Percentiles rank a stretch among this genome's conserved stretches.
Conservation (phyloP, 1,140 invertebrate genomes). For the Drosophila ogumai region DNA sequence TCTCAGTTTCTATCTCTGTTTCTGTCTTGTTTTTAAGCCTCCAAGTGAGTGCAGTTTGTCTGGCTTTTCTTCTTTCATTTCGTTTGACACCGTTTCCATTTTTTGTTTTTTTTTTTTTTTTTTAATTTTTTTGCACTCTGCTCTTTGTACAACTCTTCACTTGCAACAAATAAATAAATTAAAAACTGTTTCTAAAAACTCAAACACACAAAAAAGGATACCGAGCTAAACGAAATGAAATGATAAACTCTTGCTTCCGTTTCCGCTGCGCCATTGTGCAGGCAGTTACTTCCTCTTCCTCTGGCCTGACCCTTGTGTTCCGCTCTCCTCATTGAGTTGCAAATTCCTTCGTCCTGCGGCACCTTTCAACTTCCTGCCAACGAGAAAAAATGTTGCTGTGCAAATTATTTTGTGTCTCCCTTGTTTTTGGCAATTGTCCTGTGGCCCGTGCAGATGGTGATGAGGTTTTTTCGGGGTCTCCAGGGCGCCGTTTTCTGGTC, state of each 20-base stretch:
- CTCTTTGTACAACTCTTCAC: constrained; percentile 48
- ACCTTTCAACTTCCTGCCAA: constrained; percentile 33
- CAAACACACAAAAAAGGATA: constrained; percentile 20
- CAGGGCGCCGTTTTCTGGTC: constrained; percentile 22
- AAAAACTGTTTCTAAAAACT: constrained; percentile 16
- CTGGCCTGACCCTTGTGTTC: constrained; percentile 7
- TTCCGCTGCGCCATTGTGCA: constrained; percentile 84
- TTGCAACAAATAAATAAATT: constrained; percentile 48
- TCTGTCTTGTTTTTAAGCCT: constrained; percentile 36
- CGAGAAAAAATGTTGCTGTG: constrained; percentile 27
- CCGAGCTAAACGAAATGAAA: constrained; percentile 45
- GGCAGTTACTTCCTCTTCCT: constrained; percentile 56
- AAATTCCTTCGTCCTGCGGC: constrained; percentile 44
- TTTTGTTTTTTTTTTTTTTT: constrained; percentile 34
- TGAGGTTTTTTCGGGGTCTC: constrained; percentile 3
- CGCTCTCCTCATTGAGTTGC: constrained; percentile 53
- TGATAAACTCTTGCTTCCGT: constrained; percentile 80
- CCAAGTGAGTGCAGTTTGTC: constrained; percentile 49
- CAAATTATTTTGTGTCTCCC: constrained; percentile 39
- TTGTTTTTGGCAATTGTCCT: constrained; percentile 36
- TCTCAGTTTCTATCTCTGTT: constrained; percentile 9
- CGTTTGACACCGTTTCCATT: constrained; percentile 41
- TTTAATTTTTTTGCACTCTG: constrained; percentile 42
- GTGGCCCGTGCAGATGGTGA: constrained; percentile 16
- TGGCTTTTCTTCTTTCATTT: constrained; percentile 48